A percentile compares a stretch with the other conserved stretches of the same genome.
Conservation (phyloP, 2,113 vertebrate species). For the Panthera uncia region DNA sequence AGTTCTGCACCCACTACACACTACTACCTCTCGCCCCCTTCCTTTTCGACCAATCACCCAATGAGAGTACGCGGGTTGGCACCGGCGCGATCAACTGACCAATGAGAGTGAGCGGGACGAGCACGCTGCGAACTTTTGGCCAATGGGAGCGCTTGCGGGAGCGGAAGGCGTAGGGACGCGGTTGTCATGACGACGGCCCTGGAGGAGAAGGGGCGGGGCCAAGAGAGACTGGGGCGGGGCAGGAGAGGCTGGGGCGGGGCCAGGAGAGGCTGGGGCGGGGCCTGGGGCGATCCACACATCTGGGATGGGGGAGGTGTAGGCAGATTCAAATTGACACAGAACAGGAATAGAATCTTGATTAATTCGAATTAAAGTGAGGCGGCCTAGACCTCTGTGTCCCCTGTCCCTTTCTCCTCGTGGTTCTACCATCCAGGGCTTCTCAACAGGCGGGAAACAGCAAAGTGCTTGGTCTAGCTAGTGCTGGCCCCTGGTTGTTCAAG, state of each 20-base stretch:
- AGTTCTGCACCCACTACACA: rapidly evolving
- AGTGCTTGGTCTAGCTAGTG: background rate
- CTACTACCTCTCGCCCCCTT: background rate
- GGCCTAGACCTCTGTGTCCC: background rate
- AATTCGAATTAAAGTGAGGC: background rate
- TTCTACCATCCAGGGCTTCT: background rate
- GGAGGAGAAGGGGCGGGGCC: background rate
- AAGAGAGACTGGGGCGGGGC: background rate
- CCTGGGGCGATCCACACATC: background rate
- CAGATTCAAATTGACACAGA: background rate
- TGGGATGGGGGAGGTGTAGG: no score
- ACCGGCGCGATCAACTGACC: background rate
- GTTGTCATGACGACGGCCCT: conserved; percentile 69
- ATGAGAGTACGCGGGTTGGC: background rate
- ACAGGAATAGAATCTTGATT: background rate
- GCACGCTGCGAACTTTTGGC: conserved; percentile 29
- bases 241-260: background rate
- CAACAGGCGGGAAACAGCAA: background rate
- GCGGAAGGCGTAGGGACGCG: conserved; percentile 59
- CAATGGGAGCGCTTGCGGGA: background rate
- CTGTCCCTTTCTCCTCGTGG: background rate
- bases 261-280: background rate
- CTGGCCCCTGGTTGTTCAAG: background rate
- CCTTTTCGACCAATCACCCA: background rate
- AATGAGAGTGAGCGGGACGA: background rate